A percentile compares a stretch with the other conserved stretches of the same genome.
Conservation (phyloP, 92 coral and sea anemone species). For the Zoanthus solanderi region DNA sequence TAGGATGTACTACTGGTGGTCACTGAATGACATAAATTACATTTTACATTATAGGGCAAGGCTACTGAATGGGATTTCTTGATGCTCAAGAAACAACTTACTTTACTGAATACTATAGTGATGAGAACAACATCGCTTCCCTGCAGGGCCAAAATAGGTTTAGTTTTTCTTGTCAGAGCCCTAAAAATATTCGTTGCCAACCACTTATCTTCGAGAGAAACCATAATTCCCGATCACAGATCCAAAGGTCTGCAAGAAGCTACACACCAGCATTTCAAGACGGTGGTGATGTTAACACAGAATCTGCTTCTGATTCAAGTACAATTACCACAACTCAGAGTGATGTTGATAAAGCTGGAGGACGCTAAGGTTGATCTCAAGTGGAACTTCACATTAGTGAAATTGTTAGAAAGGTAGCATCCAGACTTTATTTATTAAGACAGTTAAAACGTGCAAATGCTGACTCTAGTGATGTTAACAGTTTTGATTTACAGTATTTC, state of each 20-base stretch:
- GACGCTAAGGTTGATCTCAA: background rate
- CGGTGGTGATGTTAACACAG: slow-evolving; percentile 12
- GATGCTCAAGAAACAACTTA: background rate
- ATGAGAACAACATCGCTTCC: background rate
- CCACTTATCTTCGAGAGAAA: background rate
- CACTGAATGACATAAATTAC: background rate
- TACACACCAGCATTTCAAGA: slow-evolving; percentile 26
- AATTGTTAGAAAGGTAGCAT: too few relatives aligned
- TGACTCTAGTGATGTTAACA: too few relatives aligned
- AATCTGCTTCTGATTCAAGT: slow-evolving; percentile 11
- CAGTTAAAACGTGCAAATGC: too few relatives aligned
- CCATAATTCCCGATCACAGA: background rate
- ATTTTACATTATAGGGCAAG: slow-evolving; percentile 17
- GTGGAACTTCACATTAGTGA: too few relatives aligned
- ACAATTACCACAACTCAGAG: slow-evolving; percentile 1
- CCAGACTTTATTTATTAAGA: too few relatives aligned
- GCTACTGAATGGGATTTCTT: background rate
- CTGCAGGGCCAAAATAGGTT: background rate
- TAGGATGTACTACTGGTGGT: background rate
- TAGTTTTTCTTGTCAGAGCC: background rate
- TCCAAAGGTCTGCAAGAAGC: slow-evolving; percentile 3
- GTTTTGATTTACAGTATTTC: too few relatives aligned
- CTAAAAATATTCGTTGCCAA: background rate
- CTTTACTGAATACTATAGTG: slow-evolving; percentile 6
- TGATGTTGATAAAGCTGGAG: background rate